Base-by-base conservation (phyloP, 1,140 invertebrate species). In the Aphis gossypii region DNA sequence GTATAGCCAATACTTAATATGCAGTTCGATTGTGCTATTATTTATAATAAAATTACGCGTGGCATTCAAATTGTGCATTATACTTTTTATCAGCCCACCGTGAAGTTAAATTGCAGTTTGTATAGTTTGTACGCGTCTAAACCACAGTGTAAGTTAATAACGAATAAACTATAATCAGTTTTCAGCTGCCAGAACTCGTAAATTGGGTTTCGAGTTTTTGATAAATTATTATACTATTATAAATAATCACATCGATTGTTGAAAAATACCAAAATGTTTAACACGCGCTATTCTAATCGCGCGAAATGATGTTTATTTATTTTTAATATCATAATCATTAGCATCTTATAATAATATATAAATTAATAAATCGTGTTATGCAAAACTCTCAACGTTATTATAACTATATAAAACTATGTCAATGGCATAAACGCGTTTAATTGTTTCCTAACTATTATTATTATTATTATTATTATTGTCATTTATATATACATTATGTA, bases 391-490 rank as follows among this genome's bases (percentile, higher is more conserved):
- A 1, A n/a, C 60, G 60, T 76, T n/a, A 18, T 68, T 68, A 68
- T 18, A n/a, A n/a, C 60, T n/a, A 41, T n/a, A 41, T 60, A 76
- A n/a, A 76, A 76, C 14, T 76, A 76, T 76, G 60, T n/a, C 60
- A 76, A 76, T 76, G 60, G 60, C 60, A n/a, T 76, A 76, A 76
- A 76, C n/a, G 60, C 14, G 23, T 76, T 76, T 76, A 68, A 68
- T 76, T 76, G 30, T 76, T 76, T 76, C n/a, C 60, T 76, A 76
- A 76, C n/a, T 76, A 76, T 76, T 76, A 35, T n/a, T 46, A 76
- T 76, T n/a, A 76, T 76, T 76, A 76, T 76, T 76, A 35, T n/a
- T 46, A 76, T 76, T n/a, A 76, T 76, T 68, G n/a, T 68, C 30
- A 14, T 51, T 68, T 46, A 46, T 46, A 46, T 46, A 11, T 11